Conservation (phyloP, 2,113 vertebrate species). For the Oreotrochilus melanogaster region DNA sequence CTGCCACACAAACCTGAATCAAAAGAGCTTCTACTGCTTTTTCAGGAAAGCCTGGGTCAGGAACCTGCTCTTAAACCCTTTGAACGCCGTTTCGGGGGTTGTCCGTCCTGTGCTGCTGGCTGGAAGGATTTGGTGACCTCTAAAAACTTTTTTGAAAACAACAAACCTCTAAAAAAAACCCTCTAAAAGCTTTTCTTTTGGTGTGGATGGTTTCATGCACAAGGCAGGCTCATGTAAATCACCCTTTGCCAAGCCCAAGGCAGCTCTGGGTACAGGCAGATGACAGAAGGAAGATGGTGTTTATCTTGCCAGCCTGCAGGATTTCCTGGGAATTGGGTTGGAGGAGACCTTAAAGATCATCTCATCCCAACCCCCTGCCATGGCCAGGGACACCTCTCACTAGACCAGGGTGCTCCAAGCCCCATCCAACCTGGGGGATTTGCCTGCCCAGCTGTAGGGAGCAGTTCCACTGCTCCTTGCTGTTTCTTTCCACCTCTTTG, state of each 20-base stretch:
- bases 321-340: no score
- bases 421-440: no score
- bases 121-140: background rate
- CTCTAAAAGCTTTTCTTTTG: no score
- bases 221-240: background rate
- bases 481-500: background rate
- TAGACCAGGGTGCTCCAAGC: no score
- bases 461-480: background rate
- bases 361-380: no score
- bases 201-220: rapidly evolving
- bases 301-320: background rate
- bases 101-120: background rate
- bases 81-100: background rate
- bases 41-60: background rate
- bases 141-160: background rate
- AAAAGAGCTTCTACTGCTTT: background rate
- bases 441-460: rapidly evolving
- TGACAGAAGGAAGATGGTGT: background rate
- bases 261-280: background rate
- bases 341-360: no score
- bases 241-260: background rate
- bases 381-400: no score
- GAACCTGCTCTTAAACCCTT: rapidly evolving
- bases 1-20: background rate
- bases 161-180: no score